These are phyloP conservation scores for Caenorhabditis plicata DNA, from an alignment of 2,888 invertebrate species.

Conservation along the genomic window DNA sequence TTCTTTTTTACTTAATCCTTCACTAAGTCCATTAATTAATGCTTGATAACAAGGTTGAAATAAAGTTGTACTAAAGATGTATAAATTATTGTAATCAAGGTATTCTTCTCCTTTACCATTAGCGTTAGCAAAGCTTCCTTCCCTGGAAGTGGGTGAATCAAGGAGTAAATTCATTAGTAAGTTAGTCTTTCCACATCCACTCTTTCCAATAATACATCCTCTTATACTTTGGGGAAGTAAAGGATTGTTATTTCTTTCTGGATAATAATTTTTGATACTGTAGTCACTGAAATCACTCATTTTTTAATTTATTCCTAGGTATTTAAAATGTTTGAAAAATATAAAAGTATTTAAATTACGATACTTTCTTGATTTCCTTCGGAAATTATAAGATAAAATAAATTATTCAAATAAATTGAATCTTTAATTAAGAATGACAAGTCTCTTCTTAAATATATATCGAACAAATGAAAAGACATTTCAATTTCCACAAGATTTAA, in stretches of 20 bases:
- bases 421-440: slow-evolving; percentile 2
- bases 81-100: slow-evolving; percentile 44
- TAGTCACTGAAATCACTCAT: slow-evolving; percentile 14
- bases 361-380: too few species aligned
- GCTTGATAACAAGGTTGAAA: slow-evolving; percentile 49
- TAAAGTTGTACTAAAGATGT: slow-evolving; percentile 44
- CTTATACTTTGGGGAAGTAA: slow-evolving; percentile 36
- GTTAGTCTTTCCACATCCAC: slow-evolving; percentile 48
- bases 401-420: too few species aligned
- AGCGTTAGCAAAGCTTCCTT: too few species aligned
- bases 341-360: too few species aligned
- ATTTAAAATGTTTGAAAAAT: background rate
- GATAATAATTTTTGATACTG: slow-evolving; percentile 35
- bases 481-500: slow-evolving; percentile 12
- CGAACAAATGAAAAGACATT: slow-evolving; percentile 23
- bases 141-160: too few species aligned
- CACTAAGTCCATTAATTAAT: slow-evolving; percentile 33
- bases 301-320: slow-evolving; percentile 1
- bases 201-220: slow-evolving; percentile 51
- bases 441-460: slow-evolving; percentile 10
- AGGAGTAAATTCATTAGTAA: slow-evolving; percentile 44
- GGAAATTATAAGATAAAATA: too few species aligned
- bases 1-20: slow-evolving; percentile 42
- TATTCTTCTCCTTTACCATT: slow-evolving; percentile 28
- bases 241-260: slow-evolving; percentile 39